Conservation (phyloP, 2,888 invertebrate genomes). For the Pyrgus malvae region DNA sequence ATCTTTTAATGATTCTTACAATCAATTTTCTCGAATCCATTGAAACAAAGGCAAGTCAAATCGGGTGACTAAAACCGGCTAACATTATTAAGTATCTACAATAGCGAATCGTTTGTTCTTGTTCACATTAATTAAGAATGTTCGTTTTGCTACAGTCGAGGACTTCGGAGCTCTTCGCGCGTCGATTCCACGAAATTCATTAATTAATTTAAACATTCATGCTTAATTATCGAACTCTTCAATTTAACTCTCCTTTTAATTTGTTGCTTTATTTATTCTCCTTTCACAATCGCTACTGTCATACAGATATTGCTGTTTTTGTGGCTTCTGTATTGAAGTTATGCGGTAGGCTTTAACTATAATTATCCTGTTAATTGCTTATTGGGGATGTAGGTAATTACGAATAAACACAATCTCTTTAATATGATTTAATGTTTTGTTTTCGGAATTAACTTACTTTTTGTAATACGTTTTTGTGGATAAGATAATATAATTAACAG, state of each 20-base stretch:
- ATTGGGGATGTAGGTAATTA: slow-evolving; percentile 17
- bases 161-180: slow-evolving; percentile 38
- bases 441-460: no score
- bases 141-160: slow-evolving; percentile 56
- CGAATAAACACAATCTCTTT: slow-evolving; percentile 2
- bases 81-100: slow-evolving; percentile 53
- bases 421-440: no score
- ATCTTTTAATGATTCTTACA: slow-evolving; percentile 5
- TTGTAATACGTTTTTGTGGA: no score
- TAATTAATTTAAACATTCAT: slow-evolving; percentile 79
- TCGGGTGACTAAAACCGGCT: slow-evolving; percentile 48
- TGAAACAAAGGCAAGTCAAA: slow-evolving; percentile 38
- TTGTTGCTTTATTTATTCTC: slow-evolving; percentile 67
- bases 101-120: slow-evolving; percentile 61
- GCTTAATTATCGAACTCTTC: slow-evolving; percentile 77
- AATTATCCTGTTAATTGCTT: slow-evolving; percentile 24
- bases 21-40: slow-evolving; percentile 30
- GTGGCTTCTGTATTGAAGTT: slow-evolving; percentile 20
- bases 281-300: slow-evolving; percentile 41
- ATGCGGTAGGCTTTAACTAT: slow-evolving; percentile 13
- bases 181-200: slow-evolving; percentile 65
- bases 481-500: no score
- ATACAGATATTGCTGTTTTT: slow-evolving; percentile 49
- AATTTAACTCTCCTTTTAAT: slow-evolving; percentile 72
- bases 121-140: slow-evolving; percentile 70